Conservation (phyloP, 2,888 invertebrate species). For the Stenchaetothrips biformis region DNA sequence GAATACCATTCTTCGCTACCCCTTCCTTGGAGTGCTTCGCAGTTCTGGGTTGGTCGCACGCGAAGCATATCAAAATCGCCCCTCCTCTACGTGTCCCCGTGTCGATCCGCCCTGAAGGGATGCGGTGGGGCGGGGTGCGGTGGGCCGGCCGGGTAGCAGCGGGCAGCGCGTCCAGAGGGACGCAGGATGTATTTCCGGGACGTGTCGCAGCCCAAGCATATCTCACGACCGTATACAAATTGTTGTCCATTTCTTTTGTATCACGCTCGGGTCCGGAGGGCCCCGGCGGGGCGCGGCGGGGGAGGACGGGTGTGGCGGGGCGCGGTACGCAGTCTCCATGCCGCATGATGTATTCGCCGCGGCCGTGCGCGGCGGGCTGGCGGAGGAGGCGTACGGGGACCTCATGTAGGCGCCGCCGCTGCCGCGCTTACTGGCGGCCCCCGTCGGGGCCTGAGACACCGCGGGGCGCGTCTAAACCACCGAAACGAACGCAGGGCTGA, state of each 20-base stretch:
- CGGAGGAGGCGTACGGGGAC: not conserved
- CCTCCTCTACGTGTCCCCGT: not conserved
- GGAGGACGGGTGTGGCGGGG: not conserved
- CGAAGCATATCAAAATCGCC: no score
- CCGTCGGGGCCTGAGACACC: not conserved
- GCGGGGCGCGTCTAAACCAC: not conserved
- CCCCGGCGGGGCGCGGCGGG: not conserved
- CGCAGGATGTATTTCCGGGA: constrained; percentile 4
- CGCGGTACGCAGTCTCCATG: not conserved
- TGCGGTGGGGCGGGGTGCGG: not conserved
- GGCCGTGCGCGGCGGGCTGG: not conserved
- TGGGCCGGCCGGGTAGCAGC: not conserved
- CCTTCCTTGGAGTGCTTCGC: no score
- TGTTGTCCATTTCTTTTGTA: constrained; percentile 23
- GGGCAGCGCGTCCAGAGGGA: not conserved
- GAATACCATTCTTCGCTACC: no score
- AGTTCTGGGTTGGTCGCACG: no score
- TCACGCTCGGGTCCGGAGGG: not conserved
- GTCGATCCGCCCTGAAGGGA: not conserved
- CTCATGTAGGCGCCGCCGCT: not conserved
- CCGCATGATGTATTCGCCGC: not conserved
- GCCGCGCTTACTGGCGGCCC: not conserved
- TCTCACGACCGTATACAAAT: constrained; percentile 18
- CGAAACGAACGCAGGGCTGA: not conserved
- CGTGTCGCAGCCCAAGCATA: not conserved